Evolutionary conservation across 2,797 vertebrate genomes (phyloP).

Genomic region (Carcharodon carcharias): DNA sequence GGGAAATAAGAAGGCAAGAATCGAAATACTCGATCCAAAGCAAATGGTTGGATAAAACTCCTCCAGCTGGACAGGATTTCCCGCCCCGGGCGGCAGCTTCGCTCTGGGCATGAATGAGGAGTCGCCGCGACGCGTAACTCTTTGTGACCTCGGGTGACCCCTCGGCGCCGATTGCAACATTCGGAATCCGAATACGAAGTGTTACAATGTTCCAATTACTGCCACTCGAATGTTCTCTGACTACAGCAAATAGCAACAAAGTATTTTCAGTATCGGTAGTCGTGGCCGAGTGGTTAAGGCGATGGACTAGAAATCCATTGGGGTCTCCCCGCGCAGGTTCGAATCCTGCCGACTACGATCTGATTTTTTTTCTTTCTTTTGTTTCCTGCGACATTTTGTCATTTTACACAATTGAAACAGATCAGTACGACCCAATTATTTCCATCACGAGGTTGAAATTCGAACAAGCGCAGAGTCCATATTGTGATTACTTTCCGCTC

Average conservation of each 20-base stretch:
- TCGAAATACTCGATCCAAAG: background rate
- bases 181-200: too few relatives aligned
- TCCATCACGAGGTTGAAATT: background rate
- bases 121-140: too few relatives aligned
- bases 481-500: background rate
- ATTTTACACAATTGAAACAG: background rate
- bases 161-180: background rate
- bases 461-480: background rate
- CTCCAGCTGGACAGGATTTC: background rate
- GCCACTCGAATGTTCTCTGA: background rate
- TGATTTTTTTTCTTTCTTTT: background rate
- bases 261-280: slow-evolving; percentile 41
- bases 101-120: background rate
- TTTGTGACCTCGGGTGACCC: background rate
- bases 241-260: background rate
- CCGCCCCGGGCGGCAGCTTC: background rate
- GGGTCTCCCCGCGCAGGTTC: slow-evolving; percentile 62
- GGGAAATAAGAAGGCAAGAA: background rate
- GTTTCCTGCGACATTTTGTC: slow-evolving; percentile 39
- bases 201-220: background rate
- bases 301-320: slow-evolving; percentile 67
- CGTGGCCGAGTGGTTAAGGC: slow-evolving; percentile 63
- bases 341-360: slow-evolving; percentile 47
- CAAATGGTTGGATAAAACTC: background rate
- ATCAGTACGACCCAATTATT: background rate